Conservation (phyloP, 2,113 vertebrate species). For the Carassius gibelio region DNA sequence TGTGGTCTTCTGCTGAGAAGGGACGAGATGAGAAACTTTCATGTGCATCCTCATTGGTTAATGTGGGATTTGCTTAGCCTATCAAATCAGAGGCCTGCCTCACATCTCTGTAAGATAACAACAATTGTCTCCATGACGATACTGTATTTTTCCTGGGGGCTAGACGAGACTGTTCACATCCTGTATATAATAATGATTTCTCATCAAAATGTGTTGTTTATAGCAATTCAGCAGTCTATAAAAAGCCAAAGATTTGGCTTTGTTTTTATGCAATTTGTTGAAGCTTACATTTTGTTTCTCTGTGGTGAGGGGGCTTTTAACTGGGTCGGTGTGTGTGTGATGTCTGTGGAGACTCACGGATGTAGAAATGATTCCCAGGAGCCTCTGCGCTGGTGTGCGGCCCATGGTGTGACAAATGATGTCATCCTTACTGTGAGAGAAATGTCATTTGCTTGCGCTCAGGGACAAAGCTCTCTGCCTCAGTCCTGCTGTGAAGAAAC, state of each 20-base stretch:
- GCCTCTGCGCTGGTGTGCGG: neutral
- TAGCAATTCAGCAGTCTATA: neutral
- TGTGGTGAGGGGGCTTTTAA: neutral
- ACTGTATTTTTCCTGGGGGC: conserved; percentile 25
- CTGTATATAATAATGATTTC: neutral
- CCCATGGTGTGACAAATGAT: conserved; percentile 18
- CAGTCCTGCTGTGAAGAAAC: neutral
- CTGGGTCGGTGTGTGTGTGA: conserved; percentile 26
- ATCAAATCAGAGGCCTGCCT: conserved; percentile 36
- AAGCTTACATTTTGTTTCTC: neutral
- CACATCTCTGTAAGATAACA: conserved; percentile 39
- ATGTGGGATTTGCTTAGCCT: conserved; percentile 52
- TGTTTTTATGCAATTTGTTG: neutral
- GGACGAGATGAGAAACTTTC: neutral
- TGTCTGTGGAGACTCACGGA: conserved; percentile 14
- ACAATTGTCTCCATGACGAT: conserved; percentile 45
- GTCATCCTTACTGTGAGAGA: conserved; percentile 3
- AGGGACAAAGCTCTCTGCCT: neutral
- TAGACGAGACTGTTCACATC: neutral
- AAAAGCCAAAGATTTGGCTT: neutral
- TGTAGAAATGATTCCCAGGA: conserved; percentile 31
- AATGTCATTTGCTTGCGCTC: conserved; percentile 9
- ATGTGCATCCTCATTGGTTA: conserved; percentile 28
- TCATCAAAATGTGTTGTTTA: neutral
- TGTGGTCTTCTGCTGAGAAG: neutral